Evolutionary conservation across 2,113 vertebrate species (phyloP).

Genomic region (Symphodus melops): DNA sequence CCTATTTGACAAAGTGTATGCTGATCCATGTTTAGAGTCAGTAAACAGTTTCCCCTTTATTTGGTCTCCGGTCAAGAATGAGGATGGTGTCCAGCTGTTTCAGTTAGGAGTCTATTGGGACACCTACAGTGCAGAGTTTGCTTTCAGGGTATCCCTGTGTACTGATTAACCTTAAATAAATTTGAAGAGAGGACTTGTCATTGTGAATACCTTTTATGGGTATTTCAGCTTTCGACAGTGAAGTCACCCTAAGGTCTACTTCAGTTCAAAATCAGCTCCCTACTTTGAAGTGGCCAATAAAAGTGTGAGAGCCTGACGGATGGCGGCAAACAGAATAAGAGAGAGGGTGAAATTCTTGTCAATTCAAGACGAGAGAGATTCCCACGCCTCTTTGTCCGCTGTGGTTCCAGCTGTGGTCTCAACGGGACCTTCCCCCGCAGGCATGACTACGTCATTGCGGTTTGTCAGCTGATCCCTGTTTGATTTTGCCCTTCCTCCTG

Average conservation of each 20-base stretch:
- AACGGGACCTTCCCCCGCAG: conserved; percentile 48
- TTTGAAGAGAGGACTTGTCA: conserved; percentile 36
- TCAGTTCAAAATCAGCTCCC: conserved; percentile 31
- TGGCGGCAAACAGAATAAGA: conserved; percentile 8
- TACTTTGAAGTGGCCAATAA: conserved; percentile 27
- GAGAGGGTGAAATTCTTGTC: conserved; percentile 15
- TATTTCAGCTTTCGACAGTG: conserved; percentile 13
- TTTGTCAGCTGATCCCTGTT: conserved; percentile 61
- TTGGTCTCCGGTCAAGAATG: conserved; percentile 7
- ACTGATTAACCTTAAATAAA: conserved; percentile 33
- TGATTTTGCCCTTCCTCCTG: conserved; percentile 45
- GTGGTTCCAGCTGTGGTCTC: conserved; percentile 75
- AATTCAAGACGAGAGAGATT: conserved; percentile 46
- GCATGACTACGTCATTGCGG: conserved; percentile 67
- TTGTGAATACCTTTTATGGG: conserved; percentile 2
- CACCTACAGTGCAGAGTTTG: conserved; percentile 22
- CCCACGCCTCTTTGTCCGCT: conserved; percentile 66
- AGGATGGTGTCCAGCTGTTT: not conserved
- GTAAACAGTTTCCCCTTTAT: conserved; percentile 49
- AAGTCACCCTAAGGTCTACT: conserved; percentile 23
- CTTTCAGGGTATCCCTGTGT: conserved; percentile 14
- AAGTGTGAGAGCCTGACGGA: conserved; percentile 4
- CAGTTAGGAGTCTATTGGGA: not conserved
- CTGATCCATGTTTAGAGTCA: conserved; percentile 29
- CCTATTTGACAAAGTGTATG: not conserved